These are phyloP conservation scores for Ascaphus truei DNA, from an alignment of 2,113 vertebrate species.

Conservation along the genomic window DNA sequence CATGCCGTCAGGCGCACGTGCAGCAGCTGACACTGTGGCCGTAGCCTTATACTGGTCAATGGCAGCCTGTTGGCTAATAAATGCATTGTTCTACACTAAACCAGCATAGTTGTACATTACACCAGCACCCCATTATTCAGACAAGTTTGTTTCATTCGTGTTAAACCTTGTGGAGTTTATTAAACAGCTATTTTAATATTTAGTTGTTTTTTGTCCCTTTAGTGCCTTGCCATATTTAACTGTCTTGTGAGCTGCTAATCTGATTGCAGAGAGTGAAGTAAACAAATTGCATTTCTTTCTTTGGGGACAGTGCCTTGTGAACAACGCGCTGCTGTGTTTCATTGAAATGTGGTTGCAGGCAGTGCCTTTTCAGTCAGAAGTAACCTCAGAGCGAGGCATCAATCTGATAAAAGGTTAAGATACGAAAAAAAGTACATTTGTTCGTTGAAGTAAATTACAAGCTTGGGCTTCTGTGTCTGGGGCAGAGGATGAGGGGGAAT, in stretches of 20 bases:
- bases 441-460: not conserved
- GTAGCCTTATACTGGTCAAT: not conserved
- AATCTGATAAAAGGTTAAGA: slow-evolving; percentile 4
- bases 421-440: not conserved
- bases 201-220: not conserved
- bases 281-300: slow-evolving; percentile 23
- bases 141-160: not conserved
- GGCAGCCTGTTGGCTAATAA: not conserved
- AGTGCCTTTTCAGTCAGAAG: not conserved
- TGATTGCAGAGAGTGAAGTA: not conserved
- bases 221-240: not conserved
- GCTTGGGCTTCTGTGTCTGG: not conserved
- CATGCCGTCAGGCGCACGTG: too few species aligned
- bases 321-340: not conserved
- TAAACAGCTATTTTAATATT: slow-evolving; percentile 16
- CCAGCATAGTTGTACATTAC: not conserved
- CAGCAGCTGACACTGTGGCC: too few species aligned
- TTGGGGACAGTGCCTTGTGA: not conserved
- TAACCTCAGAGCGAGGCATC: not conserved
- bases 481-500: not conserved
- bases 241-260: not conserved
- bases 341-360: not conserved
- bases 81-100: not conserved
- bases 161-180: not conserved
- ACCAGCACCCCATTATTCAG: not conserved